Evolutionary conservation across 2,113 vertebrate genomes (phyloP).

Genomic region (Melanotaenia duboulayi): DNA sequence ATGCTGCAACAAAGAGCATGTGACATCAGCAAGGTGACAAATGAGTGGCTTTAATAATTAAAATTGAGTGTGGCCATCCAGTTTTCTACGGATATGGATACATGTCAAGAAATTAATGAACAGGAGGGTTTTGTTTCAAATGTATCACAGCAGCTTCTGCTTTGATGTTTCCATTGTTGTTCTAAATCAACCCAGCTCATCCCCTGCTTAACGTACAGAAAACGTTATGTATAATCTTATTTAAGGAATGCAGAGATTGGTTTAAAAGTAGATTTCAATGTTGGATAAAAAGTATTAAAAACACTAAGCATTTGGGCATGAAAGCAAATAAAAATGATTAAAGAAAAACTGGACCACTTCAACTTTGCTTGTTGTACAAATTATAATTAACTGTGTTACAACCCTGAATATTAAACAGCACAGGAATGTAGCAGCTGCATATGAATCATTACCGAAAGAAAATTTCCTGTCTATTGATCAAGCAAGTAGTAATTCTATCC

Average conservation of each 20-base stretch:
- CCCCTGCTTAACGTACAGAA: conserved; percentile 2
- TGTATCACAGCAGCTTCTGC: conserved; percentile 39
- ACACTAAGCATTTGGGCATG: no score
- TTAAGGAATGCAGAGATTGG: neutral
- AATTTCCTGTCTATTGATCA: neutral
- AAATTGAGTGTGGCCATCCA: conserved; percentile 71
- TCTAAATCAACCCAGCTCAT: conserved; percentile 2
- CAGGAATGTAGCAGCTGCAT: neutral
- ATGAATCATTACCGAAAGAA: neutral
- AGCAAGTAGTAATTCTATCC: neutral
- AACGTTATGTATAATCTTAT: neutral
- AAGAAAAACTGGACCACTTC: neutral
- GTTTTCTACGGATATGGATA: conserved; percentile 78
- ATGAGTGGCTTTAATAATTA: conserved; percentile 83
- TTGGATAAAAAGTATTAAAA: no score
- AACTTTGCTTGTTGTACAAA: neutral
- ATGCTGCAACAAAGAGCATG: conserved; percentile 73
- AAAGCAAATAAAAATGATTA: no score
- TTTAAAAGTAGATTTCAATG: conserved; percentile 6
- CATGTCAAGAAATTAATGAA: conserved; percentile 71
- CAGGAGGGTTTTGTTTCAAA: conserved; percentile 46
- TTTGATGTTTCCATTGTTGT: conserved; percentile 32
- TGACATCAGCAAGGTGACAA: conserved; percentile 79
- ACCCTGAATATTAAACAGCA: neutral
- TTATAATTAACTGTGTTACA: neutral